A percentile compares a stretch with the other conserved stretches of the same genome.
Conservation (phyloP, 2,113 vertebrate genomes). For the Todiramphus saurophagus region DNA sequence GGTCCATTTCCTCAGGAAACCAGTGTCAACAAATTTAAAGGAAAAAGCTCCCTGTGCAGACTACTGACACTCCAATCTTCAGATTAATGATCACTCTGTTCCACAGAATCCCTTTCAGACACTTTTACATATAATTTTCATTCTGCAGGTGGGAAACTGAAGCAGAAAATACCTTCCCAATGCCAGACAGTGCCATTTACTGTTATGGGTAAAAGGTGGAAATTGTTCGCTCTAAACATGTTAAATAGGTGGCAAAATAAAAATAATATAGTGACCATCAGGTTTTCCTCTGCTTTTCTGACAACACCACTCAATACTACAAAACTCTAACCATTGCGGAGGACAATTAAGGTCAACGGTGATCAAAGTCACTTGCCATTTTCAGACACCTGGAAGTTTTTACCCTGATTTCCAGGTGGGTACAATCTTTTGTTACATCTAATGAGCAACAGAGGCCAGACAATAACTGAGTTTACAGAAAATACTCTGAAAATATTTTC, state of each 20-base stretch:
- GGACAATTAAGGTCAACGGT: background rate
- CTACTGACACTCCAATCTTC: background rate
- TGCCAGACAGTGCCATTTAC: background rate
- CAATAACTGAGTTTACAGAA: background rate
- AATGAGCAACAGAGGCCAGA: background rate
- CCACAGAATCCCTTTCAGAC: background rate
- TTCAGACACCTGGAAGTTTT: background rate
- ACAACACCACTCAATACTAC: background rate
- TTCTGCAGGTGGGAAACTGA: background rate
- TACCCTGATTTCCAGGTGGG: background rate
- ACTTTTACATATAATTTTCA: background rate
- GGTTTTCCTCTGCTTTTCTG: background rate
- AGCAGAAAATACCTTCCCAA: background rate
- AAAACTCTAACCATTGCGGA: background rate
- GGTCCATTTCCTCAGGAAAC: background rate
- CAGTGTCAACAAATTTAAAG: background rate
- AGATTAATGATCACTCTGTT: background rate
- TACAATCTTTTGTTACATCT: background rate
- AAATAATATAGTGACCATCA: background rate
- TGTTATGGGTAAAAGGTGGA: background rate
- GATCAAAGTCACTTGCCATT: background rate
- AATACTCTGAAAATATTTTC: background rate
- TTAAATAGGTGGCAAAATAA: no score
- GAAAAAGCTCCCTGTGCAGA: background rate
- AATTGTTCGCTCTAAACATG: background rate